Conservation (phyloP, 2,888 invertebrate genomes). For the Vesta saturnalis region DNA sequence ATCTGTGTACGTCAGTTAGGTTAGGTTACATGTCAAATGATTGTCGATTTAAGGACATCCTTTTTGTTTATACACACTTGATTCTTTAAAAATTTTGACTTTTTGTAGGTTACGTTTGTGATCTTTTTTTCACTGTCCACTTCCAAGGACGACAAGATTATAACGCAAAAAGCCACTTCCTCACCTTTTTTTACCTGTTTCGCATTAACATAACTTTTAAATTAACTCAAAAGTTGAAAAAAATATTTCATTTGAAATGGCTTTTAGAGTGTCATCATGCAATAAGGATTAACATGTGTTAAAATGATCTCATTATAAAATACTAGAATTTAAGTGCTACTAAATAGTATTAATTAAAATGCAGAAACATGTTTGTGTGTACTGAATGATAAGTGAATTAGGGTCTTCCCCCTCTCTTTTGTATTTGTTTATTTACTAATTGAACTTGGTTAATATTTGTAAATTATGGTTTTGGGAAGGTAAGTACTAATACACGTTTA, state of each 20-base stretch:
- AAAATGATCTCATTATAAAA: neutral
- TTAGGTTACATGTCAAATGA: slow-evolving; percentile 37
- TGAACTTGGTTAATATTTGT: too few relatives aligned
- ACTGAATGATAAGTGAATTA: neutral
- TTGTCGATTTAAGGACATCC: slow-evolving; percentile 30
- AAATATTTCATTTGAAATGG: too few relatives aligned
- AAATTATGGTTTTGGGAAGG: too few relatives aligned
- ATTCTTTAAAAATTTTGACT: slow-evolving; percentile 8
- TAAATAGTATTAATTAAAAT: neutral
- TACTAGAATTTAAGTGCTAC: neutral
- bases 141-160: neutral
- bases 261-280: neutral
- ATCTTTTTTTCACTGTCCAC: neutral
- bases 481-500: too few relatives aligned
- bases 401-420: neutral
- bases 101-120: too few relatives aligned
- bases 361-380: neutral
- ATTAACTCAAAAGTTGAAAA: too few relatives aligned
- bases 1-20: slow-evolving; percentile 25
- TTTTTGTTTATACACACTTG: slow-evolving; percentile 19
- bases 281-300: too few relatives aligned
- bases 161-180: neutral
- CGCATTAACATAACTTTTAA: too few relatives aligned
- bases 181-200: too few relatives aligned
- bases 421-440: too few relatives aligned